Evolutionary conservation across 2,888 invertebrate species (phyloP).

Genomic region (Eurytoma adleriae): DNA sequence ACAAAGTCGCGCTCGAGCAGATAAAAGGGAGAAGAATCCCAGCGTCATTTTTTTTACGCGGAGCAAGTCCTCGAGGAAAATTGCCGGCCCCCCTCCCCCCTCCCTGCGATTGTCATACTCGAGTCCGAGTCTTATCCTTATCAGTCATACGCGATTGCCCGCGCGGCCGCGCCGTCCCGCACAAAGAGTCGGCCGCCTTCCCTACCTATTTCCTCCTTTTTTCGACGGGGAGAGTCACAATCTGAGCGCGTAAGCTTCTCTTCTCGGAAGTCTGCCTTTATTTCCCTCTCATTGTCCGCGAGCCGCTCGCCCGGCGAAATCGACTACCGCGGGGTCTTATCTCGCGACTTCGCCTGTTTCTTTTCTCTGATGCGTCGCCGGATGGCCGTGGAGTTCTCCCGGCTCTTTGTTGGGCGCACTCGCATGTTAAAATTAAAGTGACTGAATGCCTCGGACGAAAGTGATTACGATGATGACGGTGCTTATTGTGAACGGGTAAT

Average conservation of each 20-base stretch:
- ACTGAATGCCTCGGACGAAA: no score
- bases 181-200: background rate
- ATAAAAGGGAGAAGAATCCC: background rate
- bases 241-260: background rate
- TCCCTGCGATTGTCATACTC: conserved; percentile 9
- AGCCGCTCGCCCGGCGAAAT: background rate
- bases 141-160: conserved; percentile 6
- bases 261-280: conserved; percentile 10
- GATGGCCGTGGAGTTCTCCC: no score
- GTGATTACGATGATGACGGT: no score
- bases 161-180: background rate
- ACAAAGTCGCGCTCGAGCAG: background rate
- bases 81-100: background rate
- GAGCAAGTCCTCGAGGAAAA: background rate
- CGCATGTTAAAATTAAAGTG: no score
- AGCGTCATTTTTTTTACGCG: background rate
- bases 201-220: background rate
- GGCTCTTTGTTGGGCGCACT: no score
- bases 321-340: background rate
- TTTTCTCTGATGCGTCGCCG: no score
- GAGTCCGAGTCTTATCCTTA: conserved; percentile 14
- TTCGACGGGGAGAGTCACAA: background rate
- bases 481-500: no score
- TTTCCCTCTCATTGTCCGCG: conserved; percentile 16
- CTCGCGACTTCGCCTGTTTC: no score